Base-by-base conservation (phyloP, 2,113 vertebrate genomes). In the Morone saxatilis region DNA sequence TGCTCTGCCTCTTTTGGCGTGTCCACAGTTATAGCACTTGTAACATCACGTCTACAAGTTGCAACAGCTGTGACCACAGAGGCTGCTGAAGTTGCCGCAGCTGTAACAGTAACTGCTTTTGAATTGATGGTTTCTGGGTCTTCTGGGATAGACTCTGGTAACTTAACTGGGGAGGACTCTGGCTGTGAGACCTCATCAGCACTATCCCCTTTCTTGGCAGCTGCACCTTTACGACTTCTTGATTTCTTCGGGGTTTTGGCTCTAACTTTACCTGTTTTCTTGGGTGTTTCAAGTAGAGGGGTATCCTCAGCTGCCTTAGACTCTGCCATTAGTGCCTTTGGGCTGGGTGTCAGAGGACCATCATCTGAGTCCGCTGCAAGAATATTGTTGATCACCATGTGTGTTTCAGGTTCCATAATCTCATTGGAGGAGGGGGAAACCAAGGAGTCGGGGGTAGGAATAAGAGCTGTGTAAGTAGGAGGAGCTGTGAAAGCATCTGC, bases 401-500 rank as follows among this genome's bases (percentile, higher is more conserved):
- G 92, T 0, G 96, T 96, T 88, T 97, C 97, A 0, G 97, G 96
- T 85, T 97, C 97, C 92, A 95, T 92, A 59, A 95, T 95, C 17
- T 97, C 97, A 87, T 83, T 96, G 7, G 96, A 93, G 0, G 96
- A 91, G 0, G 95, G 92, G 4, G 96, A 74, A 17, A 86, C 94
- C 31, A 96, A 71, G 0, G 96, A 91, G 1, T 96, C 96, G 6
- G 96, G 2, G 89, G 92, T n/a, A 88, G 92, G 97, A 94, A 74
- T 94, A 93, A 2, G 95, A 91, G 0, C 94, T 88, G 92, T 88
- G 84, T 95, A 96, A 43, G 94, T 92, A 50, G 95, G 86, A 4
- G 97, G 78, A 10, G 97, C 91, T 19, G 97, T 94, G 81, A 98
- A 98, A 79, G 83, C 93, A 88, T 99, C 98, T 0, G 96, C 83